Conservation (phyloP, 2,797 vertebrate genomes). For the Darevskia nairensis region DNA sequence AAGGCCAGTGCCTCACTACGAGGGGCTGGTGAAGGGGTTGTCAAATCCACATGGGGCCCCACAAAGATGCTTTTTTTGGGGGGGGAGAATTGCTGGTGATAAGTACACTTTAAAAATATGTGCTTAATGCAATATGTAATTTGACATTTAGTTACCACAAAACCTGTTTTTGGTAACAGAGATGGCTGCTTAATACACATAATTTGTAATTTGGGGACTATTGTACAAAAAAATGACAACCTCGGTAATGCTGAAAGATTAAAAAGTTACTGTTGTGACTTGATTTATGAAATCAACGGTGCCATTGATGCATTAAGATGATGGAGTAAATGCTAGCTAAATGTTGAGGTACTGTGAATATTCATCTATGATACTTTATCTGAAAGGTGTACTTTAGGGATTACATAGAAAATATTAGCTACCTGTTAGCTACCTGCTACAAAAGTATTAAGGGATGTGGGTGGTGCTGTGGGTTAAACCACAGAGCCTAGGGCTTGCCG, state of each 20-base stretch:
- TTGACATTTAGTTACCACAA: not conserved
- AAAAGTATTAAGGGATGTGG: too few species aligned
- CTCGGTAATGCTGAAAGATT: conserved; percentile 33
- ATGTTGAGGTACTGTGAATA: not conserved
- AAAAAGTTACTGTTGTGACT: not conserved
- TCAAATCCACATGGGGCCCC: not conserved
- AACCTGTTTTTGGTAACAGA: not conserved
- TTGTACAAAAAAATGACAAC: conserved; percentile 10
- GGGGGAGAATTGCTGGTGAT: not conserved
- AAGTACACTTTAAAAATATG: not conserved
- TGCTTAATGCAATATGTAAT: not conserved
- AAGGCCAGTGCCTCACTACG: too few species aligned
- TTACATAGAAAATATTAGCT: not conserved
- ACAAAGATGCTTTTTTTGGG: not conserved
- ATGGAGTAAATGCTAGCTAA: not conserved
- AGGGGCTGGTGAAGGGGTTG: too few species aligned
- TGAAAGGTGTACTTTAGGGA: too few species aligned
- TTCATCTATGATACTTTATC: not conserved
- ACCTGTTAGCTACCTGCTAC: not conserved
- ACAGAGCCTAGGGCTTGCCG: too few species aligned
- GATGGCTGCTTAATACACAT: not conserved
- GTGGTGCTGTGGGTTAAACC: too few species aligned
- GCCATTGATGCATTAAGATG: not conserved
- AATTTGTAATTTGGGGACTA: not conserved
- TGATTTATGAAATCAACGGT: not conserved